These are phyloP conservation scores for Samia ricini DNA, from an alignment of 1,140 invertebrate genomes.

Conservation along the genomic window DNA sequence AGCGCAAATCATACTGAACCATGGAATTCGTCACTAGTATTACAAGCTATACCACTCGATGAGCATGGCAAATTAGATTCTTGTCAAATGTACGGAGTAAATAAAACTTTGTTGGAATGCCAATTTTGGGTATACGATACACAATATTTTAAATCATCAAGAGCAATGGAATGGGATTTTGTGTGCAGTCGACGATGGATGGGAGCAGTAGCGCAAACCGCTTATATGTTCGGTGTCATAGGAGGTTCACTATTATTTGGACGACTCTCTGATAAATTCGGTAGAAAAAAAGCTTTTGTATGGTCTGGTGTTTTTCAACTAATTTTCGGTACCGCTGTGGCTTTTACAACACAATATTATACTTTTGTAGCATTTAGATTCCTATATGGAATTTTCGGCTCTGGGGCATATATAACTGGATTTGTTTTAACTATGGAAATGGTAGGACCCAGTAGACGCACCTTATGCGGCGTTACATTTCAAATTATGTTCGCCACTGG, in stretches of 20 bases:
- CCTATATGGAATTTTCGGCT: conserved; percentile 87
- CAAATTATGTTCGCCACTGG: conserved; percentile 89
- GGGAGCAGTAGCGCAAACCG: conserved; percentile 86
- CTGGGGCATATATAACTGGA: conserved; percentile 87
- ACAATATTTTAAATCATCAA: conserved; percentile 83
- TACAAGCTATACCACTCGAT: conserved; percentile 74
- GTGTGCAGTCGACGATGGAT: conserved; percentile 90
- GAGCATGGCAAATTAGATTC: conserved; percentile 76
- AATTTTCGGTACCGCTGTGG: conserved; percentile 83
- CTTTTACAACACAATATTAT: conserved; percentile 85
- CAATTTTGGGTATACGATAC: conserved; percentile 83
- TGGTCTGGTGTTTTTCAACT: conserved; percentile 84
- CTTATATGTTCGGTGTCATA: conserved; percentile 93
- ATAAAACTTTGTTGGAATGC: conserved; percentile 76
- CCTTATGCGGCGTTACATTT: conserved; percentile 88
- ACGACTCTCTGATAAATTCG: conserved; percentile 89
- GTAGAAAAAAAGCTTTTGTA: conserved; percentile 88
- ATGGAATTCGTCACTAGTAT: conserved; percentile 73
- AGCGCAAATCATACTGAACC: conserved; percentile 51
- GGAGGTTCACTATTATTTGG: conserved; percentile 89
- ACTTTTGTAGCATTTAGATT: conserved; percentile 84
- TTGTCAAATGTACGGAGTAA: conserved; percentile 76
- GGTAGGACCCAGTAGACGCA: conserved; percentile 88
- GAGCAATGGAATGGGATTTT: conserved; percentile 89
- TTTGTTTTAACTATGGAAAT: conserved; percentile 93